phyloP scores from a whole-genome alignment of 2,888 invertebrate genomes.

The Chouioia cunea region DNA sequence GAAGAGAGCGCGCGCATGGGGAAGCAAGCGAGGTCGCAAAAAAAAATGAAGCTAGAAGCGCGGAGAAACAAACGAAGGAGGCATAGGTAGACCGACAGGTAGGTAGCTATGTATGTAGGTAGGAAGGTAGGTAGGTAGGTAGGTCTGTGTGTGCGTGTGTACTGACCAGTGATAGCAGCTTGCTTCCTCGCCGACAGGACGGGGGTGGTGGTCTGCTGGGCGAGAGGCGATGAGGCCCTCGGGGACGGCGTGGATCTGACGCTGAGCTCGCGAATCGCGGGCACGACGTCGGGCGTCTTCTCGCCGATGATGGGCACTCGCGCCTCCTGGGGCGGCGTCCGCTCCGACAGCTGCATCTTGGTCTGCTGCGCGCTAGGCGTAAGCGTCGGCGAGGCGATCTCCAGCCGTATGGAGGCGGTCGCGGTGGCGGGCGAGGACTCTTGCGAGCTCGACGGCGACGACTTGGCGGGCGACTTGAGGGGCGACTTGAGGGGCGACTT shows the following conservation, averaged over 20 bases:
- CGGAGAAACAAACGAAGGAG: too few species aligned
- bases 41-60: too few species aligned
- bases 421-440: slow-evolving; percentile 1
- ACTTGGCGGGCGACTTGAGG: slow-evolving; percentile 48
- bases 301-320: slow-evolving; percentile 55
- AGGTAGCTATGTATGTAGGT: too few species aligned
- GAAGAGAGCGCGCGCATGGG: too few species aligned
- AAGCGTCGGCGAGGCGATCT: slow-evolving; percentile 5
- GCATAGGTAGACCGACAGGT: too few species aligned
- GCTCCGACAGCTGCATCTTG: slow-evolving; percentile 55
- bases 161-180: slow-evolving; percentile 62
- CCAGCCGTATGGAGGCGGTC: slow-evolving; percentile 21
- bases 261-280: slow-evolving; percentile 44
- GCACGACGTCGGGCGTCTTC: slow-evolving; percentile 52
- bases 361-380: slow-evolving; percentile 12
- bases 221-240: slow-evolving; percentile 50
- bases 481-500: too few species aligned
- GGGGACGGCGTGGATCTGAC: slow-evolving; percentile 29
- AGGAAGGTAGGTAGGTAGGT: too few species aligned
- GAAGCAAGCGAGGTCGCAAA: too few species aligned
- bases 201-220: slow-evolving; percentile 59
- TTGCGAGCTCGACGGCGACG: slow-evolving; percentile 2
- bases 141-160: slow-evolving; percentile 1
- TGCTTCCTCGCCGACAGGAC: slow-evolving; percentile 60
- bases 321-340: slow-evolving; percentile 63